Evolutionary conservation across 2,888 invertebrate species (phyloP).

Genomic region (Drosophila conformis): DNA sequence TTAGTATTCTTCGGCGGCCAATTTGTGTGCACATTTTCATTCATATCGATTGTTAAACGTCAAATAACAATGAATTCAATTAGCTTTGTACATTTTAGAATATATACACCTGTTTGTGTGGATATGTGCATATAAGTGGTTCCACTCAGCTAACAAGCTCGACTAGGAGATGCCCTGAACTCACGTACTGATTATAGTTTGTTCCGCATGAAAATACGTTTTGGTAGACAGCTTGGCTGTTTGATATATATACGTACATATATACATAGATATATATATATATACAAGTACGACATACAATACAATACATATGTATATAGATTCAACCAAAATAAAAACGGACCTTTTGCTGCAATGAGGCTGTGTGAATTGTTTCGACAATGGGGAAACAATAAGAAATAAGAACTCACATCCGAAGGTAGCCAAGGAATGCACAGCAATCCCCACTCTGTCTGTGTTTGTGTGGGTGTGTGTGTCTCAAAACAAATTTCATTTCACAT

Average conservation of each 20-base stretch:
- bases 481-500: constrained; percentile 82
- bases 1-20: neutral
- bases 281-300: neutral
- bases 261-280: too few relatives aligned
- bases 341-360: constrained; percentile 30
- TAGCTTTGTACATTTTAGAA: neutral
- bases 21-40: neutral
- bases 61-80: neutral
- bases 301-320: neutral
- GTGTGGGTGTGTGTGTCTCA: constrained; percentile 60
- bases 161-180: neutral
- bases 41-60: neutral
- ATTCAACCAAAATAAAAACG: neutral
- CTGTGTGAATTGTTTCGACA: constrained; percentile 53
- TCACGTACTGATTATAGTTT: neutral
- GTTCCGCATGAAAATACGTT: neutral
- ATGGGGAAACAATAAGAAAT: constrained; percentile 65
- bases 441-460: constrained; percentile 40
- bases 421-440: constrained; percentile 67
- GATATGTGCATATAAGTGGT: neutral
- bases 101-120: neutral
- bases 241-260: neutral
- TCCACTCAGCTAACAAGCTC: neutral
- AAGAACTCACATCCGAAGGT: constrained; percentile 40
- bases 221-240: neutral